Evolutionary conservation across 2,797 vertebrate genomes (phyloP).

Genomic region (Capromys pilorides): DNA sequence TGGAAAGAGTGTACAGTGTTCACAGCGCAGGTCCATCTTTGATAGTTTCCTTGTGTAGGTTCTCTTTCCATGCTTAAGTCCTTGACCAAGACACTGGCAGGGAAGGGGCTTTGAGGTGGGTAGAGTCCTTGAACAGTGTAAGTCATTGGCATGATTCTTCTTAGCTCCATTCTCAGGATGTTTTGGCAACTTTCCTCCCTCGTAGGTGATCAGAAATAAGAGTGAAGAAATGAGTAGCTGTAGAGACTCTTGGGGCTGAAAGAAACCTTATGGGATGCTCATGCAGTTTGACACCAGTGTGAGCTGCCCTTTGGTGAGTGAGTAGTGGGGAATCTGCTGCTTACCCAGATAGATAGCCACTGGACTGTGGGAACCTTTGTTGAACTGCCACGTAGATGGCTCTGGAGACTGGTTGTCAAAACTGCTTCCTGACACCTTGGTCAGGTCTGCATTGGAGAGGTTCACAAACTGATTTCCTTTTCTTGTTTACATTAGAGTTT

Average conservation of each 20-base stretch:
- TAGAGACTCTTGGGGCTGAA: neutral
- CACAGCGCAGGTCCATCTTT: neutral
- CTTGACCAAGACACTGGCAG: neutral
- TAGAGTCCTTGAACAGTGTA: neutral
- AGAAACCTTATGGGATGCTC: neutral
- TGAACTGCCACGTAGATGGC: neutral
- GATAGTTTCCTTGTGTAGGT: neutral
- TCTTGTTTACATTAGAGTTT: neutral
- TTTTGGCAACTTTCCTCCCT: neutral
- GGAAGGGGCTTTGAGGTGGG: neutral
- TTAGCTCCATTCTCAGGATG: neutral
- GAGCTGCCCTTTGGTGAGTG: neutral
- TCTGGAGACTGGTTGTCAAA: neutral
- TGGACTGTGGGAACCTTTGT: neutral
- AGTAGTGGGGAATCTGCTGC: neutral
- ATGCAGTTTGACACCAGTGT: neutral
- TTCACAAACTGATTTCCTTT: neutral
- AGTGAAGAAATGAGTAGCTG: neutral
- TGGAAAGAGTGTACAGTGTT: neutral
- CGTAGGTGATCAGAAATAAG: neutral
- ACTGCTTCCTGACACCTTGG: neutral
- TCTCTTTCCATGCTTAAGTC: neutral
- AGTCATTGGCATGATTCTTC: neutral
- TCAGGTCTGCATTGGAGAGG: neutral
- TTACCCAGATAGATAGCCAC: neutral